Evolutionary conservation across 2,888 invertebrate genomes (phyloP).

Genomic region (Schrankia costaestrigalis): DNA sequence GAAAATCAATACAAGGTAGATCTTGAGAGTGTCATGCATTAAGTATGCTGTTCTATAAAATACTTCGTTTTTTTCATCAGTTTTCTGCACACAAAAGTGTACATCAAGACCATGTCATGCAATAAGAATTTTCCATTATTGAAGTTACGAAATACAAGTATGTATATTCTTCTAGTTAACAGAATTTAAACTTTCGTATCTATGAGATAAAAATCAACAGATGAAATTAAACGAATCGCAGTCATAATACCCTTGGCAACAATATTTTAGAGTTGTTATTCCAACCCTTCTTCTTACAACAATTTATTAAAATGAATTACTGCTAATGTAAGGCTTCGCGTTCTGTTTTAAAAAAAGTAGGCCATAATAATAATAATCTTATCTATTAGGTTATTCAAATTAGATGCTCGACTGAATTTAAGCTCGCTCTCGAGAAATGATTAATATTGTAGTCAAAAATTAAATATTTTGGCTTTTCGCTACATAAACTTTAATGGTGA

Average conservation of each 20-base stretch:
- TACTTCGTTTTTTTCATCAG: slow-evolving; percentile 11
- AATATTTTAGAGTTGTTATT: slow-evolving; percentile 11
- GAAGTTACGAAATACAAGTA: slow-evolving; percentile 7
- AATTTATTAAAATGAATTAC: slow-evolving; percentile 10
- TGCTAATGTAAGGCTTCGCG: slow-evolving; percentile 1
- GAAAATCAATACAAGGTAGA: slow-evolving; percentile 21
- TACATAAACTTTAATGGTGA: slow-evolving; percentile 58
- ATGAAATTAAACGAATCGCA: slow-evolving; percentile 7
- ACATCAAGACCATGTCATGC: no score
- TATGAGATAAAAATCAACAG: slow-evolving; percentile 7
- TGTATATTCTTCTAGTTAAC: no score
- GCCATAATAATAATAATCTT: slow-evolving; percentile 6
- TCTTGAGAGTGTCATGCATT: no score
- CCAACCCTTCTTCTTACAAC: slow-evolving; percentile 8
- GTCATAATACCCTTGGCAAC: slow-evolving; percentile 4
- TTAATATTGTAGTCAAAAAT: slow-evolving; percentile 35
- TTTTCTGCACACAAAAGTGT: no score
- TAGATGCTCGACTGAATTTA: slow-evolving; percentile 7
- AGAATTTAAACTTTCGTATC: no score
- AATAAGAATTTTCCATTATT: no score
- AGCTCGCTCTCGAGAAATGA: slow-evolving; percentile 9
- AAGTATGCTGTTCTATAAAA: slow-evolving; percentile 18
- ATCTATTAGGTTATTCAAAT: slow-evolving; percentile 11
- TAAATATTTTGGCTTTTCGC: slow-evolving; percentile 50
- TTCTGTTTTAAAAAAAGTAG: slow-evolving; percentile 6